Evolutionary conservation across 2,113 vertebrate genomes (phyloP), one percentile per base, ranked within the genome.

Genomic region (Microtus oregoni): DNA sequence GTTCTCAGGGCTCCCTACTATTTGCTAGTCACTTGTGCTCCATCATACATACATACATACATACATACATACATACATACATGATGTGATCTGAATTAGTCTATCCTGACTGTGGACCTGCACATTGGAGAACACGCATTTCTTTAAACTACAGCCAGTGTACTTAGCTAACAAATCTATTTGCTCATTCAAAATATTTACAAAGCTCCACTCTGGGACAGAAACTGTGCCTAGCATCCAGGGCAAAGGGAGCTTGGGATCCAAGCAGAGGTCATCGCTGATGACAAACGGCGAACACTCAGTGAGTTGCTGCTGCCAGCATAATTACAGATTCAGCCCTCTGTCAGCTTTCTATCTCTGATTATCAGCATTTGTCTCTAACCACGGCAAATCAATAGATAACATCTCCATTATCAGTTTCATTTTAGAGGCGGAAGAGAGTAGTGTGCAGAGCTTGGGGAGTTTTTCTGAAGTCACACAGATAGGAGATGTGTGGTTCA

Each of bases 391-490:
- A 58, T 87, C 35, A 19, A 7, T 44, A 81, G n/a, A 7, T 44
- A 20, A 38, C 4, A 0, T 86, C 32, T n/a, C 44, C 17, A 9
- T 65, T 76, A 52, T 72, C 63, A 58, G 68, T 88, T 90, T 52
- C 61, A 78, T 55, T 63, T 92, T 78, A 72, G n/a, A 52, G 44
- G 26, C n/a, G 44, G 38, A 90, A 92, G 78, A 86, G 41, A 55
- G 15, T 87, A 2, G 26, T 86, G 0, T 13, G 63, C 47, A 67
- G 52, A 65, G 7, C 47, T 78, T 79, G 32, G 77, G 82, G 2
- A 63, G 15, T 8, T 92, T 72, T 88, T 91, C 76, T 70, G 67
- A 91, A 70, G 70, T 85, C 83, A 30, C 22, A 90, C 38, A 90
- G 12, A 86, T 89, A 93, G 41, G 20, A 86, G 58, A 72, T 55